phyloP scores from a whole-genome alignment of 2,113 vertebrate genomes.

The Clarias magur region DNA sequence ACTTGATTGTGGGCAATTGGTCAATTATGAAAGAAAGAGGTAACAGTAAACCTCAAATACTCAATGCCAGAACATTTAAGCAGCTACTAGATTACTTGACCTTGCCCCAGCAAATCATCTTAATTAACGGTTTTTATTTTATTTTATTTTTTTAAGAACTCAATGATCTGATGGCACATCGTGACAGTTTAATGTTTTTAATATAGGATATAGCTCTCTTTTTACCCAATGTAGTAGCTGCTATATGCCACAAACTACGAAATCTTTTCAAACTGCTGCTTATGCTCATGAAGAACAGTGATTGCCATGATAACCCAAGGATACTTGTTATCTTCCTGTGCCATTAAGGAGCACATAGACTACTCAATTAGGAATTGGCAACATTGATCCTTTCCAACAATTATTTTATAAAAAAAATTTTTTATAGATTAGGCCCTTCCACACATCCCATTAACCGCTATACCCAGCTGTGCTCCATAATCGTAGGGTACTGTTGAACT shows the following conservation, averaged over 20 bases:
- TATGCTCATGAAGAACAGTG: neutral
- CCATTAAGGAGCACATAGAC: neutral
- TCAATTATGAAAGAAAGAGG: slow-evolving; percentile 25
- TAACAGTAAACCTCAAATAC: slow-evolving; percentile 15
- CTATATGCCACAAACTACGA: neutral
- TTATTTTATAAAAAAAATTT: slow-evolving; percentile 11
- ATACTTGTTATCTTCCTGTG: neutral
- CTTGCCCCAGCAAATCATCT: slow-evolving; percentile 66
- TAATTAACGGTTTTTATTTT: slow-evolving; percentile 70
- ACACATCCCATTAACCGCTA: neutral
- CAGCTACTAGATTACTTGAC: slow-evolving; percentile 51
- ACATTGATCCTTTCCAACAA: slow-evolving; percentile 10
- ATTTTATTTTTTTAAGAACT: neutral
- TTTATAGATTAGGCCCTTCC: neutral
- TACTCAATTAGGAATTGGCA: neutral
- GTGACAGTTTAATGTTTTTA: neutral
- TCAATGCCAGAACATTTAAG: slow-evolving; percentile 12
- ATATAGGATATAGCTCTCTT: neutral
- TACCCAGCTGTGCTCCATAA: slow-evolving; percentile 34
- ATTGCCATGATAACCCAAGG: neutral
- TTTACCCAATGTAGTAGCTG: neutral
- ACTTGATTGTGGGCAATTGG: slow-evolving; percentile 38
- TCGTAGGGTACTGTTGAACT: slow-evolving; percentile 30
- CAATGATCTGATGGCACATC: neutral
- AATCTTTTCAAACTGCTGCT: neutral